phyloP scores from a whole-genome alignment of 2,113 vertebrate genomes.

The Motacilla tschutschensis region DNA sequence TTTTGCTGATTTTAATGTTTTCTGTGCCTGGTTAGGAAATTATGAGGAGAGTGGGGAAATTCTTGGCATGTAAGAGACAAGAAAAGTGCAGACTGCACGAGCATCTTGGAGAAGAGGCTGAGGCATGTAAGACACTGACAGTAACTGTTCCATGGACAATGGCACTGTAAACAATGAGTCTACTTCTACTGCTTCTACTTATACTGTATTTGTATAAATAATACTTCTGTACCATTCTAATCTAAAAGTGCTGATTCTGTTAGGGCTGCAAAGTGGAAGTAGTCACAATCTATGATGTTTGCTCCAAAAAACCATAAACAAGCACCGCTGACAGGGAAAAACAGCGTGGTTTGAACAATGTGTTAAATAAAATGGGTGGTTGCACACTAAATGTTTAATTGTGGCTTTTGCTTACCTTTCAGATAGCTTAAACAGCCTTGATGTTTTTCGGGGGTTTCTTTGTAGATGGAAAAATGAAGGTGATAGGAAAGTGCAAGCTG shows the following conservation, averaged over 20 bases:
- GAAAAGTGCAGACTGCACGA: background rate
- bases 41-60: background rate
- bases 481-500: background rate
- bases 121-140: background rate
- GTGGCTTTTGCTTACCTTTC: background rate
- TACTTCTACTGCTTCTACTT: background rate
- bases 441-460: background rate
- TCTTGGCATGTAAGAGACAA: background rate
- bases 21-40: background rate
- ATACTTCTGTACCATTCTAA: background rate
- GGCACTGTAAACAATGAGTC: background rate
- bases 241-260: background rate
- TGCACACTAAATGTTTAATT: background rate
- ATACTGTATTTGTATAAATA: background rate
- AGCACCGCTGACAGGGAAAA: background rate
- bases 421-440: background rate
- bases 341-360: background rate
- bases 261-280: background rate
- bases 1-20: background rate
- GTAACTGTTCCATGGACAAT: background rate
- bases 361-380: background rate
- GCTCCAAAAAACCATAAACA: background rate
- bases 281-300: background rate
- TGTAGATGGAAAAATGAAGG: background rate
- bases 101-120: background rate